phyloP scores from a whole-genome alignment of 2,888 invertebrate genomes.

The Microchrysa polita region DNA sequence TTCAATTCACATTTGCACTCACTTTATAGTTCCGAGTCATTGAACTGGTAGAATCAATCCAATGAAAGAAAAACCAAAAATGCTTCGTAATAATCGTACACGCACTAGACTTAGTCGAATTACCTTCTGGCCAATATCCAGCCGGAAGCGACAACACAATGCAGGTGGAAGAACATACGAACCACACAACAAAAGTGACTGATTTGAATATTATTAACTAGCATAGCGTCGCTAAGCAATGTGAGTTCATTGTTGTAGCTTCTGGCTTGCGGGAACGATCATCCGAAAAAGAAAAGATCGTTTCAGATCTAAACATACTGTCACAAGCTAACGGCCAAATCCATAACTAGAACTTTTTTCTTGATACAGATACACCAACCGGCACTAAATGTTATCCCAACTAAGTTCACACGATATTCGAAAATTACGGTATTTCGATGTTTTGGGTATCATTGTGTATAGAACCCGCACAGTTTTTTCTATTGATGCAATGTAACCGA shows the following conservation, averaged over 20 bases:
- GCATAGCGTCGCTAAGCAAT: no score
- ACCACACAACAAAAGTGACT: neutral
- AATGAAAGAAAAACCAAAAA: no score
- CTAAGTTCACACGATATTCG: slow-evolving; percentile 21
- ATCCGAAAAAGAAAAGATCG: no score
- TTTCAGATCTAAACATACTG: no score
- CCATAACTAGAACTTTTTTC: neutral
- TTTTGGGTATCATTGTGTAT: neutral
- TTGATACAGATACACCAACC: neutral
- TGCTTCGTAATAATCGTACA: no score
- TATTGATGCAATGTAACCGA: neutral
- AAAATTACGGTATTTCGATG: slow-evolving; percentile 23
- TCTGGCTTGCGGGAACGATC: no score
- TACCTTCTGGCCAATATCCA: neutral
- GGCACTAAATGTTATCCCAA: slow-evolving; percentile 15
- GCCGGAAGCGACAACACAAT: slow-evolving; percentile 10
- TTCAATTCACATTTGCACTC: no score
- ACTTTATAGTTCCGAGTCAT: no score
- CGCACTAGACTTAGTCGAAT: neutral
- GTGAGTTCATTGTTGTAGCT: no score
- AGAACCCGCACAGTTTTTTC: neutral
- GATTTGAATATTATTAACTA: slow-evolving; percentile 3
- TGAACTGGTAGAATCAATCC: no score
- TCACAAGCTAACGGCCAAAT: neutral
- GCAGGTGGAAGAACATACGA: neutral